Base-by-base conservation (phyloP, 2,888 invertebrate genomes). In the Tetheella fluctuosa region DNA sequence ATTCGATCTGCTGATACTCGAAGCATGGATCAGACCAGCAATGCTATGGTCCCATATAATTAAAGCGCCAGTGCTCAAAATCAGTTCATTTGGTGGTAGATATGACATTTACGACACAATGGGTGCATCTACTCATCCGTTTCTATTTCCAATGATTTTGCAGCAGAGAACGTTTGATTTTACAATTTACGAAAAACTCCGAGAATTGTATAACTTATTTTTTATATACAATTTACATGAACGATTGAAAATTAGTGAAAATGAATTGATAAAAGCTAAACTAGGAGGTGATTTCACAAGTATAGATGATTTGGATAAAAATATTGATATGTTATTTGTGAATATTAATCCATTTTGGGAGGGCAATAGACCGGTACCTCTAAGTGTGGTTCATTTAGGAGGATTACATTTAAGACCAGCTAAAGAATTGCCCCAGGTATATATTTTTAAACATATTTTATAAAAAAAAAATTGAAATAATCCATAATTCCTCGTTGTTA, bases 301-400 rank as follows among this genome's bases (percentile, higher is more conserved):
- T 5, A 5, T 78, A 0, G n/a, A 58, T 2, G 77, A 79, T 17
- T 42, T 42, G 7, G 17, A 42, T 42, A 1, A n/a, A 13, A n/a
- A 42, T 42, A 17, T 42, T 1, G 84, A 85, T 60, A 67, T 92
- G 74, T 59, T 90, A 28, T 83, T 93, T 61, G 60, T 89, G 1
- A 92, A 92, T 64, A 69, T 76, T 0, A 82, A 91, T 72, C 85
- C 87, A 1, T 60, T 86, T 56, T 84, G 85, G 72, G 80, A 80
- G 28, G 66, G 68, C 0, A 80, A 82, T 60, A 75, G 88, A 23
- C 92, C 93, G 0, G 71, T 85, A 10, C 81, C 89, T 5, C 87
- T 90, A 0, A 80, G 79, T 60, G 69, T 88, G 2, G 64, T 91
- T 0, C 84, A 83, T 61, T 80, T 91, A 61, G 89, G 89, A 39